These are phyloP conservation scores for Mantis religiosa DNA, from an alignment of 2,888 invertebrate genomes.

Conservation along the genomic window DNA sequence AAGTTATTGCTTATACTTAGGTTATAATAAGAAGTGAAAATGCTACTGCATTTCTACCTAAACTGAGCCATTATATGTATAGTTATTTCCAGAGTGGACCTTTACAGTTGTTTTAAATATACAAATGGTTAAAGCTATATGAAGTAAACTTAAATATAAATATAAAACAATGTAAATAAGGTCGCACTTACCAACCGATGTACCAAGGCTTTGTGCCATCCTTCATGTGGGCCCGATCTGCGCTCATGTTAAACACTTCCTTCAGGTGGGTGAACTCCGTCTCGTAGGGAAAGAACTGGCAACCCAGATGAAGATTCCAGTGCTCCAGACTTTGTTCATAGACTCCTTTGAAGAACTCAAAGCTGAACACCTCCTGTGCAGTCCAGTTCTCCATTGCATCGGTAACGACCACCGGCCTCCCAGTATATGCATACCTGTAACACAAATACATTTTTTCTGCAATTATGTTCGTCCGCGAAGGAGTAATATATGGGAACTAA, in stretches of 20 bases:
- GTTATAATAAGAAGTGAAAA: no score
- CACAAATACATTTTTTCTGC: background rate
- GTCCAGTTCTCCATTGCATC: slow-evolving; percentile 82
- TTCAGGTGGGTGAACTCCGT: slow-evolving; percentile 74
- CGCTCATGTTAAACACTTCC: slow-evolving; percentile 80
- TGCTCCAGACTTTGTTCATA: slow-evolving; percentile 54
- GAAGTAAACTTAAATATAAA: no score
- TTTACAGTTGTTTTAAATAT: no score
- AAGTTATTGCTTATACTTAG: no score
- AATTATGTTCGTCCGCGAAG: no score
- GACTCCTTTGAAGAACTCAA: slow-evolving; percentile 73
- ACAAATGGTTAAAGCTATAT: no score
- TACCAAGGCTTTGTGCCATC: slow-evolving; percentile 65
- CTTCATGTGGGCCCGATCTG: slow-evolving; percentile 60
- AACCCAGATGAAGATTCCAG: slow-evolving; percentile 49
- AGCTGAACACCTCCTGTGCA: slow-evolving; percentile 72
- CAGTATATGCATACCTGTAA: slow-evolving; percentile 62
- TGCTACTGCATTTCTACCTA: no score
- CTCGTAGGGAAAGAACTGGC: slow-evolving; percentile 92
- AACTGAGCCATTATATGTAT: no score
- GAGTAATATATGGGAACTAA: no score
- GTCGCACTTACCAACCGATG: slow-evolving; percentile 59
- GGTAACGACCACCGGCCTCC: slow-evolving; percentile 76
- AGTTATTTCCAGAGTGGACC: no score
- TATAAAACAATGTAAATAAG: background rate